Evolutionary conservation across 2,113 vertebrate species (phyloP).

Genomic region (Oostethus manadensis): DNA sequence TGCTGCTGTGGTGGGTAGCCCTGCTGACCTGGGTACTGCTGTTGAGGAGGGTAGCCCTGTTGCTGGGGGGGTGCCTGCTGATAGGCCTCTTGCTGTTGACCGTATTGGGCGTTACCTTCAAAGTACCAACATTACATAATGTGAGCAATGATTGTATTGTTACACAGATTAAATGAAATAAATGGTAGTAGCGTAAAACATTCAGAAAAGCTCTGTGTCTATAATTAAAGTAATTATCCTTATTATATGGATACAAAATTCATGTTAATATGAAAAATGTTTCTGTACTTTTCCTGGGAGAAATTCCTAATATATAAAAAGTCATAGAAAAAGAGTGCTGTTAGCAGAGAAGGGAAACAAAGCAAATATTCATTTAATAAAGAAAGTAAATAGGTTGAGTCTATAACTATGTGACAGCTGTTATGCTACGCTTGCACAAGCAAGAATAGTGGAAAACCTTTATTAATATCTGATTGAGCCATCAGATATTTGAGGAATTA

Average conservation of each 20-base stretch:
- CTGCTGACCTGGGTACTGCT: slow-evolving; percentile 91
- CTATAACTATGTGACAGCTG: not conserved
- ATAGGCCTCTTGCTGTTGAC: slow-evolving; percentile 94
- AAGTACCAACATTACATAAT: slow-evolving; percentile 30
- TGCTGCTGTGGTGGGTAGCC: slow-evolving; percentile 79
- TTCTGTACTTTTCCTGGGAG: not conserved
- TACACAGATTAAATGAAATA: not conserved
- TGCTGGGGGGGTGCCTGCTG: slow-evolving; percentile 92
- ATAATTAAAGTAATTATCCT: too few species aligned
- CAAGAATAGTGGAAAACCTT: not conserved
- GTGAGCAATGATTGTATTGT: slow-evolving; percentile 14
- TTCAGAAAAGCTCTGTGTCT: not conserved
- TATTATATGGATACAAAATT: not conserved
- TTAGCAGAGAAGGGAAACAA: slow-evolving; percentile 30
- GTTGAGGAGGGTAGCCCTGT: slow-evolving; percentile 88
- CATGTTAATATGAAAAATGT: not conserved
- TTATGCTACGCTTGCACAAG: slow-evolving; percentile 6
- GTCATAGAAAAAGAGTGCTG: slow-evolving; percentile 25
- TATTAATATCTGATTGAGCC: not conserved
- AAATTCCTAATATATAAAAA: slow-evolving; percentile 18
- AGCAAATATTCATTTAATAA: slow-evolving; percentile 56
- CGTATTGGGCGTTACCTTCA: slow-evolving; percentile 91
- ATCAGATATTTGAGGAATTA: not conserved
- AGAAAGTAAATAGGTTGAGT: slow-evolving; percentile 26
- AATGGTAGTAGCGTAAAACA: not conserved